Evolutionary conservation across 2,888 invertebrate species (phyloP).

Genomic region (Agrochola lota): DNA sequence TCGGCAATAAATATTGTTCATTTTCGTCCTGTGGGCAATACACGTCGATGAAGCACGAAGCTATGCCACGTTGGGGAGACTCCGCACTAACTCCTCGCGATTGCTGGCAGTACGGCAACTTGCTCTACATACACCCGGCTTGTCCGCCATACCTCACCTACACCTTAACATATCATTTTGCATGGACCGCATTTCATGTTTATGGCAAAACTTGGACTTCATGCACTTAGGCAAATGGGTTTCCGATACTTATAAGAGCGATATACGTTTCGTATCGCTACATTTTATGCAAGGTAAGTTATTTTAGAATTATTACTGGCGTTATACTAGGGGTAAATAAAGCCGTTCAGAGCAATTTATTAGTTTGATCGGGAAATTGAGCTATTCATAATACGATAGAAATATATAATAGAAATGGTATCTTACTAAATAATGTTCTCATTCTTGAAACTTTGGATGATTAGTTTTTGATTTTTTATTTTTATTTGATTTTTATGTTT

Average conservation of each 20-base stretch:
- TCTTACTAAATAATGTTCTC: not conserved
- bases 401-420: not conserved
- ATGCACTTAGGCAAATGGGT: conserved; percentile 90
- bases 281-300: conserved; percentile 82
- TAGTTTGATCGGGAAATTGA: conserved; percentile 37
- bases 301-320: conserved; percentile 80
- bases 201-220: conserved; percentile 89
- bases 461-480: too few relatives aligned
- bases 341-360: conserved; percentile 56
- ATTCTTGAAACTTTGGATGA: not conserved
- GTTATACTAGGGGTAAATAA: conserved; percentile 73
- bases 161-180: conserved; percentile 89
- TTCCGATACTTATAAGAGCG: conserved; percentile 89
- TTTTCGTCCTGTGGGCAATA: conserved; percentile 85
- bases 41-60: conserved; percentile 78
- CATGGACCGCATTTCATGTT: conserved; percentile 88
- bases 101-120: conserved; percentile 64
- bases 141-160: conserved; percentile 73
- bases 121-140: conserved; percentile 58
- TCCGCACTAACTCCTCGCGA: conserved; percentile 66
- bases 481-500: too few relatives aligned
- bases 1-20: conserved; percentile 87
- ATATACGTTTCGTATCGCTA: conserved; percentile 82
- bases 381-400: not conserved
- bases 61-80: conserved; percentile 68